These are phyloP conservation scores for Scaptomyza polygonia DNA, from an alignment of 2,888 invertebrate genomes.

Conservation along the genomic window DNA sequence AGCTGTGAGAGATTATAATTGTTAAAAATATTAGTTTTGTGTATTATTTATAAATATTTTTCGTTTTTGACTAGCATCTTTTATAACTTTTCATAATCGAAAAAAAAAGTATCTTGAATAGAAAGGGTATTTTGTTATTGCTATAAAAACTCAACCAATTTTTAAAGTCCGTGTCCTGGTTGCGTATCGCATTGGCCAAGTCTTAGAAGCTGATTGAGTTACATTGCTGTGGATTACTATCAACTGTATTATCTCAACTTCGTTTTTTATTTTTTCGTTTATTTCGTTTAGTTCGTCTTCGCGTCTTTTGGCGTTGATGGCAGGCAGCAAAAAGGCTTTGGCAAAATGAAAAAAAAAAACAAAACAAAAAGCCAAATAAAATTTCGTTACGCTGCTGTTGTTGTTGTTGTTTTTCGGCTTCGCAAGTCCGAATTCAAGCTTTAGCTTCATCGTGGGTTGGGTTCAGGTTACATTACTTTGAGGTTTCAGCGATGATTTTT, in stretches of 20 bases:
- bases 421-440: slow-evolving; percentile 15
- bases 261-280: not conserved
- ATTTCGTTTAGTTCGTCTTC: slow-evolving; percentile 21
- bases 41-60: too few relatives aligned
- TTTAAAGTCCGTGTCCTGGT: slow-evolving; percentile 47
- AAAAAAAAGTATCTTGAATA: not conserved
- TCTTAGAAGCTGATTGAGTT: slow-evolving; percentile 79
- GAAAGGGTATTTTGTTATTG: slow-evolving; percentile 27
- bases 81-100: too few relatives aligned
- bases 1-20: too few relatives aligned
- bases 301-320: slow-evolving; percentile 39
- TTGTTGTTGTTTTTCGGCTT: slow-evolving; percentile 52
- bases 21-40: too few relatives aligned
- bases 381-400: slow-evolving; percentile 78
- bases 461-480: slow-evolving; percentile 38
- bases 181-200: slow-evolving; percentile 63
- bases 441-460: slow-evolving; percentile 36
- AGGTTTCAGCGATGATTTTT: slow-evolving; percentile 44
- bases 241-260: slow-evolving; percentile 76
- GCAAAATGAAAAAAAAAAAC: too few relatives aligned
- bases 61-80: too few relatives aligned
- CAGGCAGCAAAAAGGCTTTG: slow-evolving; percentile 19
- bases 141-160: not conserved
- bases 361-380: slow-evolving; percentile 74
- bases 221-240: slow-evolving; percentile 80